Evolutionary conservation across 1,140 invertebrate species (phyloP), one percentile per base, ranked within the genome.

Genomic region (Charaxes varanes): DNA sequence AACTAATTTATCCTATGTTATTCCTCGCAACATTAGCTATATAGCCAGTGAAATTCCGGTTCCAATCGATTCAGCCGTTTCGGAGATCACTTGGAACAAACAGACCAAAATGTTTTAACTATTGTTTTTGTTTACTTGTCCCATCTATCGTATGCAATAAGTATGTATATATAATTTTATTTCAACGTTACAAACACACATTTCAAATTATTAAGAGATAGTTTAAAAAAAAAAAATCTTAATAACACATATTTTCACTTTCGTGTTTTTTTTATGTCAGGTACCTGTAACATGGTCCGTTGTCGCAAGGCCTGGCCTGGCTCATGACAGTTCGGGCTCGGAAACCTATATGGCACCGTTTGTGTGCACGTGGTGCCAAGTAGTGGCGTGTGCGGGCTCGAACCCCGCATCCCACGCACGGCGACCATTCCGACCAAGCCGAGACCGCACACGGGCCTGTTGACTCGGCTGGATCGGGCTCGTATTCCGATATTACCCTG

Each of bases 391-490:
- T 77, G 18, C 84, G 61, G 0, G 72, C 71, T 13, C 78, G 66
- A n/a, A 81, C 65, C 0, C 72, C 76, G 36, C 72, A 74, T 1
- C 79, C 71, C 23, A 65, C 69, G 58, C 84, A 85, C 7, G 76
- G 65, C 0, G 79, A 82, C 84, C 84, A 85, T 37, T 53, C 62
- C 2, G 69, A 65, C 82, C 84, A 85, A n/a, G 40, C 13, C 0
- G 71, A 69, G 17, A 84, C 56, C 0, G 79, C 74, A 44, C 84
- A 85, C n/a, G 80, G 74, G 0, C 81, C 70, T 0, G 54, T 41
- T 6, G 58, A 46, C 40, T 64, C 67, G 3, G 70, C 78, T 1
- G 68, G 60, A 2, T 83, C 79, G 4, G 68, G 67, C 52, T 83
- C 79, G 54, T 78, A 79, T n/a, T 79, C 72, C 6, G 77, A 76